A percentile compares a stretch with the other conserved stretches of the same genome.
These are phyloP conservation scores for Murina feae DNA, from an alignment of 2,113 vertebrate species.

Conservation along the genomic window DNA sequence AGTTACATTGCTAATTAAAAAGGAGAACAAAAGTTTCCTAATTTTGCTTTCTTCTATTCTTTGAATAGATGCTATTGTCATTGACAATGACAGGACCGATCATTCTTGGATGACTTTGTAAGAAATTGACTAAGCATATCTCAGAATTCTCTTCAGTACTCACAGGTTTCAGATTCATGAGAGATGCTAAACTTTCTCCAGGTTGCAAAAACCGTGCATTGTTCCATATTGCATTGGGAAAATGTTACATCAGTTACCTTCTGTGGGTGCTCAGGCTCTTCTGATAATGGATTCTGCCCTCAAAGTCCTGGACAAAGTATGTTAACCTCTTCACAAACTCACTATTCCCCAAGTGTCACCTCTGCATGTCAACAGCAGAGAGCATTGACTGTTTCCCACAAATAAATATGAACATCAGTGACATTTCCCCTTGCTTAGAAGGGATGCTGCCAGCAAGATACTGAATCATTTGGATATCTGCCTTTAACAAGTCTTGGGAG, in stretches of 20 bases:
- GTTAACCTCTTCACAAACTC: background rate
- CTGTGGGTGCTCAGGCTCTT: background rate
- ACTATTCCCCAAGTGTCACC: background rate
- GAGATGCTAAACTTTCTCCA: background rate
- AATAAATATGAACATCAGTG: background rate
- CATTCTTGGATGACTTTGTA: conserved; percentile 36
- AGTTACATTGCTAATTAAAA: conserved; percentile 60
- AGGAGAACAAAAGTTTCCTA: conserved; percentile 44
- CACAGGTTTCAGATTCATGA: background rate
- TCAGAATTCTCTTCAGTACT: background rate
- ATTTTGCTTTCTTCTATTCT: conserved; percentile 53
- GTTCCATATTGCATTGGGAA: background rate
- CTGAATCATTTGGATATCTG: background rate
- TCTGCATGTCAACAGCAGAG: background rate
- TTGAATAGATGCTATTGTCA: background rate
- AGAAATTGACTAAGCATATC: conserved; percentile 2
- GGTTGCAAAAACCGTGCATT: background rate
- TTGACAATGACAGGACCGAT: conserved; percentile 31
- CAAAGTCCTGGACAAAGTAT: background rate
- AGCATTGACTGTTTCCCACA: background rate
- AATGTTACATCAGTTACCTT: background rate
- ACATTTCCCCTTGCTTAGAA: background rate
- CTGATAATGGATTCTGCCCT: background rate
- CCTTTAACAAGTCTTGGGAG: background rate
- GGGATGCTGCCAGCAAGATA: background rate